Base-by-base conservation (phyloP, 2,113 vertebrate species). In the Phyllostomus discolor region DNA sequence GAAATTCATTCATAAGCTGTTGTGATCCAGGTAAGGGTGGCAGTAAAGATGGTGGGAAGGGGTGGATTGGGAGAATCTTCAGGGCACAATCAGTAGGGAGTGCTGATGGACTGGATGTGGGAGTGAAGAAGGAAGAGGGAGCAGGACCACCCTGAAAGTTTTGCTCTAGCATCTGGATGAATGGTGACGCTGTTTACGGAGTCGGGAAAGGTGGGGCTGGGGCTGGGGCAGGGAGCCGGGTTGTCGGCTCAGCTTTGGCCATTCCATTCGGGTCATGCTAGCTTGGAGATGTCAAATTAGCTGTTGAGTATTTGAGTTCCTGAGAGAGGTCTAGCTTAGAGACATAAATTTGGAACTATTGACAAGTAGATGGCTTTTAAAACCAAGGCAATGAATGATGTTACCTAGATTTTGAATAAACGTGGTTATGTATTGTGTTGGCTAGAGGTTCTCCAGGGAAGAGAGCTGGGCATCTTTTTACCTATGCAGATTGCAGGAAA, bases 281-380 rank as follows among this genome's bases (percentile, higher is more conserved):
- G 24, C 67, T 64, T 52, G 78, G 48, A 67, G 33, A 88, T 43
- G 62, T 82, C 35, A 62, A 22, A 57, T 5, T 75, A 62, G 38
- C 88, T 94, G 52, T 19, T 41, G 41, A 81, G 12, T 59, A 80
- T 64, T 75, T 86, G 67, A 95, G 70, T 90, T 95, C 76, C 64
- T 91, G 67, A 33, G 50, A 94, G 69, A 95, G 38, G 38, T 93
- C 81, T 90, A 64, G 76, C 64, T 38, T 78, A 24, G 75, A 96
- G 57, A 70, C 70, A 86, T 86, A 70, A 94, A 83, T 89, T 28
- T 69, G 57, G 35, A 95, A 57, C 79, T 96, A 78, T 38, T 92
- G 91, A 76, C 66, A 90, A 93, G 73, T 64, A 75, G 66, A 86
- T 85, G 59, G 33, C 57, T 94, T 97, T 96, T 88, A 91, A 94